These are phyloP conservation scores for Invenusta paracnida DNA, from an alignment of 2,888 invertebrate species.

Conservation along the genomic window DNA sequence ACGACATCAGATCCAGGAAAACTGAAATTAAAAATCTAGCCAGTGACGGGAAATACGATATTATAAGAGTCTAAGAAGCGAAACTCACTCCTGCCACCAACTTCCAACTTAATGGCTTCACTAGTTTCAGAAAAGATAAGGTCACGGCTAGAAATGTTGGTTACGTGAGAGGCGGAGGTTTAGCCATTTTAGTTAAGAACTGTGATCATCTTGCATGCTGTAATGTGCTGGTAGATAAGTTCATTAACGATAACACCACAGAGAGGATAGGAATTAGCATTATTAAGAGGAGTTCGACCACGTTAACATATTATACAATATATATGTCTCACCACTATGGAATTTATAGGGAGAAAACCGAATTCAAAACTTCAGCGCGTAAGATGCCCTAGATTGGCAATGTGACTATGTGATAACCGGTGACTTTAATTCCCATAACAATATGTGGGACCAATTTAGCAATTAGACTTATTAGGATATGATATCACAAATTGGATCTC, in stretches of 20 bases:
- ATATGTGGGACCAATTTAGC: not conserved
- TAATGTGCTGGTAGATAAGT: not conserved
- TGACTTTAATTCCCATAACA: not conserved
- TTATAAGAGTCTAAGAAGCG: constrained; percentile 9
- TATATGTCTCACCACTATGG: not conserved
- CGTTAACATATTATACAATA: not conserved
- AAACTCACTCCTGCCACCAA: not conserved
- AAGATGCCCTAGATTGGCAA: not conserved
- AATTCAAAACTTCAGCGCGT: not conserved
- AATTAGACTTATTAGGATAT: too few relatives aligned
- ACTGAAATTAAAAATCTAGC: not conserved
- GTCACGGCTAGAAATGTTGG: not conserved
- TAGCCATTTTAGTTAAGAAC: not conserved
- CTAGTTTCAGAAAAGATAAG: not conserved
- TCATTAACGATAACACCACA: not conserved
- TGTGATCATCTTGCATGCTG: not conserved
- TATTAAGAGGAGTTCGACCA: not conserved
- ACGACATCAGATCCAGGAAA: not conserved
- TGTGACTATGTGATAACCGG: not conserved
- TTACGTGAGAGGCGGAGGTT: not conserved
- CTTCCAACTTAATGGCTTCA: not conserved
- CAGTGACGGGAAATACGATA: not conserved
- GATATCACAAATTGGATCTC: too few relatives aligned
- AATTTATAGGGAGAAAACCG: not conserved
- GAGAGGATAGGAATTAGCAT: not conserved